These are phyloP conservation scores for Eilema griseolum DNA, from an alignment of 2,888 invertebrate genomes.

Conservation along the genomic window DNA sequence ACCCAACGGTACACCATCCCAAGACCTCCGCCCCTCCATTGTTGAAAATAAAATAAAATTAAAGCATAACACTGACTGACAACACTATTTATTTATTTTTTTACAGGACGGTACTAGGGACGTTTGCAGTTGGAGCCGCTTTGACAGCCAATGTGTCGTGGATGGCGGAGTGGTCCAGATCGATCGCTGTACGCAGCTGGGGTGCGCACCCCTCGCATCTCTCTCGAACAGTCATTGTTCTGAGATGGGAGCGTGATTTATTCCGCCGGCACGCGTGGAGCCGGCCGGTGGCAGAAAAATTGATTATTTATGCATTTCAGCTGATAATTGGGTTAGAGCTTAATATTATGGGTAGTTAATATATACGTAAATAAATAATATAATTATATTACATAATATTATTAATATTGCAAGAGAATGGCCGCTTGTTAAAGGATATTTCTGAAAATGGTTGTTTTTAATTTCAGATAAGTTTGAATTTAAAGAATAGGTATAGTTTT, in stretches of 20 bases:
- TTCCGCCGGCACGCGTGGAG: constrained; percentile 64
- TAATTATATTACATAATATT: not conserved
- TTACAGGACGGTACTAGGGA: constrained; percentile 49
- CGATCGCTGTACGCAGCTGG: constrained; percentile 85
- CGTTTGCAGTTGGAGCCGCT: constrained; percentile 64
- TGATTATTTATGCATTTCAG: constrained; percentile 58
- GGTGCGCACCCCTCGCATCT: constrained; percentile 86
- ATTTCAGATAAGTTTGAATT: no score
- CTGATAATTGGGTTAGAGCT: constrained; percentile 53
- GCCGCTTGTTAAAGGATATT: not conserved
- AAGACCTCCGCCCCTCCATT: constrained; percentile 83
- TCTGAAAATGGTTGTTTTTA: not conserved
- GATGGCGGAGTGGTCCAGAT: constrained; percentile 77
- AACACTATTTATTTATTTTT: constrained; percentile 53
- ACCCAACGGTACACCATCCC: constrained; percentile 82
- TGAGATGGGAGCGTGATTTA: constrained; percentile 80
- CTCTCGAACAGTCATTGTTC: constrained; percentile 74
- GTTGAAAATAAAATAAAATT: constrained; percentile 62
- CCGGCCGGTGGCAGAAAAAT: constrained; percentile 56
- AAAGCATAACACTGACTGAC: constrained; percentile 67
- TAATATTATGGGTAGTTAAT: constrained; percentile 21
- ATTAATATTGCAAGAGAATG: not conserved
- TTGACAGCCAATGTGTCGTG: constrained; percentile 75
- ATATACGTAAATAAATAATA: not conserved
- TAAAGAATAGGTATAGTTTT: no score